A percentile compares a stretch with the other conserved stretches of the same genome.
These are phyloP conservation scores for Anticlea derivata DNA, from an alignment of 2,888 invertebrate genomes.

Conservation along the genomic window DNA sequence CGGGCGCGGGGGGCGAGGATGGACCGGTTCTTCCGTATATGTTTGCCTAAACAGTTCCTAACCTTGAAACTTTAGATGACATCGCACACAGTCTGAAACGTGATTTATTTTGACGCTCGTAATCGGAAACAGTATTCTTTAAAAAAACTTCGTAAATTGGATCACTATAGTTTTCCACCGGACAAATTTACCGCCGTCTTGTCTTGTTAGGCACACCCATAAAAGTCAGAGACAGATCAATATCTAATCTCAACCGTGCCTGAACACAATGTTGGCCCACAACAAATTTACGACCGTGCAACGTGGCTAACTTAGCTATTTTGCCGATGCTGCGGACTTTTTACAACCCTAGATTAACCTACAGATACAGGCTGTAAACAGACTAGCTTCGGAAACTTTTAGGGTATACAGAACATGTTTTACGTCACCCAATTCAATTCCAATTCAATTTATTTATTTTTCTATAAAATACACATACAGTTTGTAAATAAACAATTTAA, in stretches of 20 bases:
- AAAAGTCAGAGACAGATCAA: conserved; percentile 8
- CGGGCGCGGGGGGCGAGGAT: too few relatives aligned
- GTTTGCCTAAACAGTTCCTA: too few relatives aligned
- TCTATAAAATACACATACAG: conserved; percentile 83
- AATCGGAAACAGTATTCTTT: too few relatives aligned
- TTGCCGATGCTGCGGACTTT: conserved; percentile 7
- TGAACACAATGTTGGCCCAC: conserved; percentile 11
- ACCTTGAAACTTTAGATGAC: too few relatives aligned
- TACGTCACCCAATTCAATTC: too few relatives aligned
- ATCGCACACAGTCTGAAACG: too few relatives aligned
- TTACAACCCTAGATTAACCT: conserved; percentile 11
- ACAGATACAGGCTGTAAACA: background rate
- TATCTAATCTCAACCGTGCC: conserved; percentile 6
- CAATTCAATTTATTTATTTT: conserved; percentile 72
- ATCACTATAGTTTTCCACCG: background rate
- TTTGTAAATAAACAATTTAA: conserved; percentile 83
- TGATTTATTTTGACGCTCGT: too few relatives aligned
- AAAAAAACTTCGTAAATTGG: too few relatives aligned
- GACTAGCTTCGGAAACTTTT: background rate
- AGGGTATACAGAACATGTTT: too few relatives aligned
- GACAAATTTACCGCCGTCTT: background rate
- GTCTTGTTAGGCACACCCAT: background rate
- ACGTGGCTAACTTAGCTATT: conserved; percentile 9
- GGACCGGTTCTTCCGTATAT: too few relatives aligned
- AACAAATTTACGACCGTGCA: conserved; percentile 13